Base-by-base conservation (phyloP, 2,113 vertebrate genomes). In the Podocnemis expansa region DNA sequence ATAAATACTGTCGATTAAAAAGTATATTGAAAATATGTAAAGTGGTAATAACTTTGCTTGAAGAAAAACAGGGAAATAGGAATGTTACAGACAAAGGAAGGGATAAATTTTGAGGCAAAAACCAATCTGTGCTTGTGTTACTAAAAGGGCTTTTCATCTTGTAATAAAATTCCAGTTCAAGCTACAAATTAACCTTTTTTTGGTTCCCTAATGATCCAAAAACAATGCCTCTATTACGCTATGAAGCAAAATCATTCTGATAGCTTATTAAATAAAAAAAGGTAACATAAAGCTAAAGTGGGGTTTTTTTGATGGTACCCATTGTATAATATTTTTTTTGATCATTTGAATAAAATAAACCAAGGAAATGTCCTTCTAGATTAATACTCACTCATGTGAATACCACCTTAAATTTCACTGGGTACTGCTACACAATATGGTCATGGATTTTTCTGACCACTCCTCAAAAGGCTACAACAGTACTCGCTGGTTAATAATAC, bases 361-460 rank as follows among this genome's bases (percentile, higher is more conserved):
- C 47, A 89, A 91, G 92, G 82, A 85, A 96, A 90, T 93, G 95
- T 95, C 97, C 94, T 97, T 95, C 96, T 96, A 91, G 84, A 96
- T 90, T 96, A 96, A 82, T 93, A 78, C 76, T 93, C 38, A 43
- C 25, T 52, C 87, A 92, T 95, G 96, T 80, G 29, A 93, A 94
- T 80, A 76, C 34, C 78, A 96, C 76, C 84, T 96, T 96, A 95
- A 94, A 93, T 14, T 76, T 95, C 81, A 87, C 47, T 79, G 80
- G 88, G 3, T 22, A 27, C 12, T 43, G 70, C 24, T 75, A 67
- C 75, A 76, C 93, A 96, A n/a, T 47, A 96, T 80, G 96, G 41
- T 82, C 94, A 55, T 85, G 95, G n/a, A 93, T 91, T 97, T 94
- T 96, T 94, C 95, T 96, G 90, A 95, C 82, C 78, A 58, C 87